Evolutionary conservation across 2,113 vertebrate species (phyloP), one percentile per base, ranked within the genome.

Genomic region (Etheostoma cragini): DNA sequence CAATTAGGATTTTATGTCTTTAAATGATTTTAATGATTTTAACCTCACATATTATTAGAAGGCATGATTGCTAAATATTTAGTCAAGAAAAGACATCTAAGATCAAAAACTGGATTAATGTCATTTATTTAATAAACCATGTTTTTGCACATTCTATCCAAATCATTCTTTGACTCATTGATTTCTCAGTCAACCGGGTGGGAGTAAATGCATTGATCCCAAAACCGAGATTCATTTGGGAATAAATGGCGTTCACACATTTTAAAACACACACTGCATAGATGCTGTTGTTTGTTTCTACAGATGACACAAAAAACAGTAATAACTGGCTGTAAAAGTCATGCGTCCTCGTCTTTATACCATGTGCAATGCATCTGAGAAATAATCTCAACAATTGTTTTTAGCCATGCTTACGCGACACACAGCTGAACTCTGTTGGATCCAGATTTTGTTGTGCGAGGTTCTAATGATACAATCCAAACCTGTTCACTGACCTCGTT

Each of bases 401-500:
- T 42, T 42, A 42, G 38, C 38, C 38, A 42, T 11, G 38, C 38
- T 42, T 42, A 42, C 38, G 26, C 33, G 1, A 38, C 42, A 52
- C 30, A 47, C 26, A 21, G 47, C 26, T 38, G 22, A 70, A 54
- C 67, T 17, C 11, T 30, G 24, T 33, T 4, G 21, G 54, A 52
- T 54, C 35, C 30, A 11, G 17, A 21, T 19, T 62, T 70, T 13
- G 8, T 26, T 24, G 16, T 16, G 52, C 13, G 22, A 46, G 21
- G 10, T 49, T 38, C 35, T 24, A 38, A 45, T 33, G 58, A 79
- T 21, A 15, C 38, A 30, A n/a, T 50, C 21, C 33, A 30, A 73
- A 49, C 12, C 52, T 15, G 67, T 35, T 54, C 15, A 3, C 0
- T 72, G 77, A 88, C 82, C 69, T 85, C 64, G 53, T 17, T 64